These are phyloP conservation scores for Nothocercus nigrocapillus DNA, from an alignment of 2,113 vertebrate genomes.

Conservation along the genomic window DNA sequence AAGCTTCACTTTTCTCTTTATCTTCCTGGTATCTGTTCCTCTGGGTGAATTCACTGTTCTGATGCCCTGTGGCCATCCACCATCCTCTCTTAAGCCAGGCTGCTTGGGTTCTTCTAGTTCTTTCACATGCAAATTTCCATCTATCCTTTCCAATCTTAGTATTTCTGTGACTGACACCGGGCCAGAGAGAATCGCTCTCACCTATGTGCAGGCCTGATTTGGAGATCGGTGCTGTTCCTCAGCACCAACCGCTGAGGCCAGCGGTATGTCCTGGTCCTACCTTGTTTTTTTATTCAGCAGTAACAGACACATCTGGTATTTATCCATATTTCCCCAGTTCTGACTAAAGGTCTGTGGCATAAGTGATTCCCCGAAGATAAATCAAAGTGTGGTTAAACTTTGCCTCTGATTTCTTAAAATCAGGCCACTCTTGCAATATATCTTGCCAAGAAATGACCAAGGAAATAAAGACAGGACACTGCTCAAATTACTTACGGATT, in stretches of 20 bases:
- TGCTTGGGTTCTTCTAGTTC: not conserved
- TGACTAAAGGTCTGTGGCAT: not conserved
- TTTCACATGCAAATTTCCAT: not conserved
- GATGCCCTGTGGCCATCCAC: not conserved
- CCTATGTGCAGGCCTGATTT: accelerated
- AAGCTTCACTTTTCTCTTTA: not conserved
- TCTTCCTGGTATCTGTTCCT: not conserved
- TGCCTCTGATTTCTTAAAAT: not conserved
- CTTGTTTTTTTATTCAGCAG: not conserved
- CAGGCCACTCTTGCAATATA: not conserved
- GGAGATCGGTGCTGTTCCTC: not conserved
- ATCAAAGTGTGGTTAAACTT: not conserved
- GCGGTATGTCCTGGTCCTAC: not conserved
- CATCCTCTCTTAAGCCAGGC: not conserved
- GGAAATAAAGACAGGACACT: conserved; percentile 33
- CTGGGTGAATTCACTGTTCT: not conserved
- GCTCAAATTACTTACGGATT: conserved; percentile 9
- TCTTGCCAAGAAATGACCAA: not conserved
- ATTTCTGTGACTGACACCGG: not conserved
- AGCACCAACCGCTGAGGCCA: accelerated
- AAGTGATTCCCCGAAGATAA: not conserved
- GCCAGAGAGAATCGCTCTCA: not conserved
- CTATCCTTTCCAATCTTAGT: not conserved
- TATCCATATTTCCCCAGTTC: not conserved
- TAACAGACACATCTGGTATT: not conserved